Evolutionary conservation across 2,113 vertebrate genomes (phyloP).

Genomic region (Leptosomus discolor): DNA sequence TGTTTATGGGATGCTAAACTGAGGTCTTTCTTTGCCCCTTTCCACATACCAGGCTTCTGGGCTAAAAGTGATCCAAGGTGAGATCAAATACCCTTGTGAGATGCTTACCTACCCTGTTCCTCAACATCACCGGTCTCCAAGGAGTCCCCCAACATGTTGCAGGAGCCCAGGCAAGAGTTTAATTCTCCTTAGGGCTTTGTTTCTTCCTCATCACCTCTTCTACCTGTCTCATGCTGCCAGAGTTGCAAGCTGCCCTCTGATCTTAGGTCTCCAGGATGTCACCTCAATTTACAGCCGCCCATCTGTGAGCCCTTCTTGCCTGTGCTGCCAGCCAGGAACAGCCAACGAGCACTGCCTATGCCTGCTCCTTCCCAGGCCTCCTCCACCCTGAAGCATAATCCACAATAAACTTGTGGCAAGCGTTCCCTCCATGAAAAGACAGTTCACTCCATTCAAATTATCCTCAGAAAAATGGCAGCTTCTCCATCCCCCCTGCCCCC

Average conservation of each 20-base stretch:
- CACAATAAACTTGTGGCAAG: not conserved
- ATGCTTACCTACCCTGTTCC: not conserved
- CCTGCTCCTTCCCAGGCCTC: rapidly evolving
- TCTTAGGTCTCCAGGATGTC: not conserved
- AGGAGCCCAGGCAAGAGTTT: not conserved
- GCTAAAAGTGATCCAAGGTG: not conserved
- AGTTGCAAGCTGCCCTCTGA: not conserved
- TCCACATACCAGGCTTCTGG: not conserved
- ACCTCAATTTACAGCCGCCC: not conserved
- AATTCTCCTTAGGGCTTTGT: not conserved
- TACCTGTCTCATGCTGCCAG: not conserved
- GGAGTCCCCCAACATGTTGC: not conserved
- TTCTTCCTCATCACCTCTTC: not conserved
- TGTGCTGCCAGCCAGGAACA: not conserved
- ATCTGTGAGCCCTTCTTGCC: not conserved
- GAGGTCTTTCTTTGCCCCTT: not conserved
- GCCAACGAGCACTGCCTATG: rapidly evolving
- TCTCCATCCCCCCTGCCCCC: not conserved
- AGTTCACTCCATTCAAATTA: not conserved
- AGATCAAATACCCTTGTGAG: not conserved
- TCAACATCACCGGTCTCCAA: not conserved
- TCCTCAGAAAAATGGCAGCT: not conserved
- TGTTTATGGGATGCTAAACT: not conserved
- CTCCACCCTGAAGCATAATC: not conserved
- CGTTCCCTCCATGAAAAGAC: not conserved